phyloP scores from a whole-genome alignment of 1,140 invertebrate genomes.

The Cydia pomonella region DNA sequence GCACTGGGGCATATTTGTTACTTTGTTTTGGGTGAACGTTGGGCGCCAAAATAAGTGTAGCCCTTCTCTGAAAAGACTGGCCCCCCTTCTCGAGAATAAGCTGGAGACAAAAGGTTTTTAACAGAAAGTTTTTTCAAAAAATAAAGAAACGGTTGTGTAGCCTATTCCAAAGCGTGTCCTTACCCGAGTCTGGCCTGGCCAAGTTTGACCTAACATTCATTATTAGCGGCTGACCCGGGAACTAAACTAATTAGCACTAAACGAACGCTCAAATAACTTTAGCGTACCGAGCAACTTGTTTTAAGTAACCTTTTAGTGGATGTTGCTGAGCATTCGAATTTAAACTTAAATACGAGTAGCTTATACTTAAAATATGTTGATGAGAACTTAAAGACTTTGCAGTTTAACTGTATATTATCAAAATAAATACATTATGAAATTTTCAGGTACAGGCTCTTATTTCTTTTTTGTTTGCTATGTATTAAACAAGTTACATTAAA shows the following conservation, averaged over 20 bases:
- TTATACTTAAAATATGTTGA: not conserved
- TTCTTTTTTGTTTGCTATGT: no score
- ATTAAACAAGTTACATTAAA: no score
- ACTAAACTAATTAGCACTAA: slow-evolving; percentile 32
- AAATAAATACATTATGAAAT: no score
- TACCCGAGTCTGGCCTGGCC: not conserved
- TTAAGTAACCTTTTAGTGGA: slow-evolving; percentile 2
- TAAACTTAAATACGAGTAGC: not conserved
- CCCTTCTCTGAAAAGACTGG: no score
- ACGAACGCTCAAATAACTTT: slow-evolving; percentile 25
- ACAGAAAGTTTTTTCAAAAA: no score
- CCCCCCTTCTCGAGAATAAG: no score
- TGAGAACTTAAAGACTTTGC: no score
- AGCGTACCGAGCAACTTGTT: slow-evolving; percentile 5
- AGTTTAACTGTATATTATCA: no score
- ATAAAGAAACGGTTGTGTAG: no score
- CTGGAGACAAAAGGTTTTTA: no score
- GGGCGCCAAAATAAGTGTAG: not conserved
- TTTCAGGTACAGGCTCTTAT: no score
- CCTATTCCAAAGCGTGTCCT: not conserved
- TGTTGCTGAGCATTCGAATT: not conserved
- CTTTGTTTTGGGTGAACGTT: not conserved
- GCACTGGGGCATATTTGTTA: not conserved
- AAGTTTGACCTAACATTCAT: slow-evolving; percentile 33
- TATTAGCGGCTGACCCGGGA: slow-evolving; percentile 30